Conservation (phyloP, 2,888 invertebrate species). For the Syrphus vitripennis region DNA sequence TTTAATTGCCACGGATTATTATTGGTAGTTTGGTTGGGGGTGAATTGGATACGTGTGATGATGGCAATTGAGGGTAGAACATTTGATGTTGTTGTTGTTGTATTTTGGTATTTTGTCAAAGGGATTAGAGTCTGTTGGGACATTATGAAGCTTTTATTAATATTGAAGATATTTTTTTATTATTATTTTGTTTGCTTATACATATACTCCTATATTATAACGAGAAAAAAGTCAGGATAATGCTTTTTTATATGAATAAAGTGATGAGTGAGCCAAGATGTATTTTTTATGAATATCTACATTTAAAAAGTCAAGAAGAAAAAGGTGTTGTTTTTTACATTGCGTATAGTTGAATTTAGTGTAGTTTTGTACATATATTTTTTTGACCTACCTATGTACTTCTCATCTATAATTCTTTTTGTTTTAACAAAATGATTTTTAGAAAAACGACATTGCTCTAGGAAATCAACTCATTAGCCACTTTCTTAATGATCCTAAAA, state of each 20-base stretch:
- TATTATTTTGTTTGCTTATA: neutral
- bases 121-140: neutral
- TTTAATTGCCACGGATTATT: conserved; percentile 67
- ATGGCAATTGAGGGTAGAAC: neutral
- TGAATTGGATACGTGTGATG: conserved; percentile 6
- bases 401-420: neutral
- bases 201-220: neutral
- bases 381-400: too few relatives aligned
- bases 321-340: neutral
- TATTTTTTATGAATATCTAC: neutral
- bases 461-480: neutral
- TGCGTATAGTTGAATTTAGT: too few relatives aligned
- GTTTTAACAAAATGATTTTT: neutral
- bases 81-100: neutral
- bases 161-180: neutral
- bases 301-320: neutral
- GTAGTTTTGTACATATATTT: too few relatives aligned
- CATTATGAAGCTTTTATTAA: conserved; percentile 15
- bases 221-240: neutral
- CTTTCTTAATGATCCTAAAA: neutral
- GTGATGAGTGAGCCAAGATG: neutral
- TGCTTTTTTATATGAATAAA: neutral
- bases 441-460: neutral
- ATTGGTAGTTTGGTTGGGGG: conserved; percentile 21
- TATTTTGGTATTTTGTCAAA: conserved; percentile 9